These are phyloP conservation scores for Labeo rohita DNA, from an alignment of 2,113 vertebrate genomes.

Conservation along the genomic window DNA sequence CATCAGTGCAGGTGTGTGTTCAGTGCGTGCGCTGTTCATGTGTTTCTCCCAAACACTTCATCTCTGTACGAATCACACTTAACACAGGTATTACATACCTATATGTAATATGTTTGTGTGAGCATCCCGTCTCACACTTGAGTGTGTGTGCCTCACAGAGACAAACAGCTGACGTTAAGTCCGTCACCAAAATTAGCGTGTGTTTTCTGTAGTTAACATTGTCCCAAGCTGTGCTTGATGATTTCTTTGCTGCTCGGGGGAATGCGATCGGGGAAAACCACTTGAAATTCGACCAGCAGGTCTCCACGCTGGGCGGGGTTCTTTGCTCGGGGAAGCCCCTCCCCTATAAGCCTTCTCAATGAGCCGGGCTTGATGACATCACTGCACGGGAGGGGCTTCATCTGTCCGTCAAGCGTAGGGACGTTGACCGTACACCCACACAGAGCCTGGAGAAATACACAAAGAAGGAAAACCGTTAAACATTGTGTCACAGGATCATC, in stretches of 20 bases:
- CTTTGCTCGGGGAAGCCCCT: slow-evolving; percentile 92
- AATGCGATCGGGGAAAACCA: slow-evolving; percentile 96
- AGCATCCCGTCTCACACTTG: neutral
- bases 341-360: slow-evolving; percentile 88
- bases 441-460: slow-evolving; percentile 81
- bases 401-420: slow-evolving; percentile 92
- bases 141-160: slow-evolving; percentile 57
- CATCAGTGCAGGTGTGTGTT: slow-evolving; percentile 32
- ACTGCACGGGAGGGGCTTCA: slow-evolving; percentile 92
- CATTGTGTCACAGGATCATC: neutral
- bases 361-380: slow-evolving; percentile 94
- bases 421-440: slow-evolving; percentile 97
- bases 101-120: slow-evolving; percentile 16
- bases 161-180: slow-evolving; percentile 45
- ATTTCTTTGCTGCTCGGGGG: slow-evolving; percentile 93
- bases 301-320: slow-evolving; percentile 91
- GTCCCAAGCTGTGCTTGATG: slow-evolving; percentile 92
- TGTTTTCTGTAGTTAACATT: slow-evolving; percentile 66
- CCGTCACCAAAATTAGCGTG: slow-evolving; percentile 17
- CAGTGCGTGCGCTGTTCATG: neutral
- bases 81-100: slow-evolving; percentile 19
- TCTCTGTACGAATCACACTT: slow-evolving; percentile 7
- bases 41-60: slow-evolving; percentile 17
- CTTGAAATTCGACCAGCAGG: slow-evolving; percentile 96
- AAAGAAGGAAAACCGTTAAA: slow-evolving; percentile 19